Evolutionary conservation across 2,113 vertebrate genomes (phyloP).

Genomic region (Andinoacara biseriatus): DNA sequence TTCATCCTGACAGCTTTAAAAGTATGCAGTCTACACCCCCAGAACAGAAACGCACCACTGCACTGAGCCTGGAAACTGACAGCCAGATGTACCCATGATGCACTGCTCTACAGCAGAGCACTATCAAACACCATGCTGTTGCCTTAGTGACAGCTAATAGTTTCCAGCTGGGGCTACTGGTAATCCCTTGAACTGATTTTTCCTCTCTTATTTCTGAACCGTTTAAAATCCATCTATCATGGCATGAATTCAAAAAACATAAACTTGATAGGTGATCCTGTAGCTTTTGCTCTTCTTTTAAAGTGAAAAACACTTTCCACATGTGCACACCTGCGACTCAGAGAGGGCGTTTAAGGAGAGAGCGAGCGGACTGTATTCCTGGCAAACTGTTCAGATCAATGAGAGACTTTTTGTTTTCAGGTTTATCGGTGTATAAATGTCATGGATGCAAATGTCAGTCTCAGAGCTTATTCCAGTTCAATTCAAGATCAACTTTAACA

Average conservation of each 20-base stretch:
- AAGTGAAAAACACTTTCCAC: constrained; percentile 6
- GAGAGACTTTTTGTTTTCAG: background rate
- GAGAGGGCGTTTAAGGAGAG: constrained; percentile 46
- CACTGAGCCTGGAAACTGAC: constrained; percentile 57
- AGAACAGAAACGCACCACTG: constrained; percentile 42
- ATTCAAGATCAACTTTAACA: background rate
- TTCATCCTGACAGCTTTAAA: constrained; percentile 35
- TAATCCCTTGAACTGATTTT: constrained; percentile 48
- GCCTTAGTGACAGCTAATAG: constrained; percentile 79
- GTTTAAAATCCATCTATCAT: constrained; percentile 42
- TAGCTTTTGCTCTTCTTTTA: background rate
- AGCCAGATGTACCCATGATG: constrained; percentile 73
- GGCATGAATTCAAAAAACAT: constrained; percentile 23
- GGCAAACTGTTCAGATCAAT: background rate
- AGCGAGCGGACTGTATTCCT: background rate
- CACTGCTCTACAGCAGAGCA: constrained; percentile 64
- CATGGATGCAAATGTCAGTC: background rate
- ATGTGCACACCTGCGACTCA: constrained; percentile 21
- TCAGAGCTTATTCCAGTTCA: background rate
- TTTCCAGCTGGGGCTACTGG: constrained; percentile 68
- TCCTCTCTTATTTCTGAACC: constrained; percentile 23
- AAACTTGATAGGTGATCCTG: constrained; percentile 30
- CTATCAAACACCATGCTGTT: constrained; percentile 72
- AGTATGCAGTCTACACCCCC: constrained; percentile 52
- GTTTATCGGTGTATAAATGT: background rate